Percentiles rank a stretch among this genome's conserved stretches.
phyloP scores from a whole-genome alignment of 2,113 vertebrate genomes.

The Carettochelys insculpta region DNA sequence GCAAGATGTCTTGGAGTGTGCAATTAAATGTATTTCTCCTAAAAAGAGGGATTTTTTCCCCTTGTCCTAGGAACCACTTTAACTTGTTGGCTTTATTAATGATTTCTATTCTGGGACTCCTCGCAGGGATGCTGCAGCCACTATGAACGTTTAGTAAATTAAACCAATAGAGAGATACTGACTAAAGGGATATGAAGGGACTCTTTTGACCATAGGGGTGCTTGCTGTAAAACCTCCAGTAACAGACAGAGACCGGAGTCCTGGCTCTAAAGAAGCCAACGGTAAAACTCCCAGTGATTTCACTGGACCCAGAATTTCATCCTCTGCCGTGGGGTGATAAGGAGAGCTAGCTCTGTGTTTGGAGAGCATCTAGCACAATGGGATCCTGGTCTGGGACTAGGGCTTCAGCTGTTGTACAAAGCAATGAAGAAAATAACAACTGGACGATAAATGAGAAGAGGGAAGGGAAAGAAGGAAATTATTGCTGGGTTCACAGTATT shows the following conservation, averaged over 20 bases:
- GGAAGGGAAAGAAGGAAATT: neutral
- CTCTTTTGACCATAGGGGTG: neutral
- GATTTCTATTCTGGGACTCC: neutral
- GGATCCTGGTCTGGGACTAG: neutral
- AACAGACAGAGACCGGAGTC: neutral
- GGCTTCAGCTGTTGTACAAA: neutral
- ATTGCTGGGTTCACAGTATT: neutral
- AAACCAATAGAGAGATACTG: neutral
- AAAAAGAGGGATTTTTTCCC: neutral
- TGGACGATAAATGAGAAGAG: neutral
- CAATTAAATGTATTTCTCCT: neutral
- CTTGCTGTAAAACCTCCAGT: neutral
- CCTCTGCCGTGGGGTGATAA: neutral
- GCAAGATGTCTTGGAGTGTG: neutral
- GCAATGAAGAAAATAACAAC: neutral
- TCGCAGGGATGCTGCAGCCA: neutral
- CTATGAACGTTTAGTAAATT: neutral
- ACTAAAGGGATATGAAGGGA: neutral
- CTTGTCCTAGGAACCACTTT: neutral
- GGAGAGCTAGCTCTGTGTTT: neutral
- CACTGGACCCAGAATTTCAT: rapidly evolving
- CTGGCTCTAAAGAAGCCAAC: neutral
- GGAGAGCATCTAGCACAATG: neutral
- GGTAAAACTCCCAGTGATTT: neutral
- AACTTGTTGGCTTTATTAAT: neutral